phyloP scores from a whole-genome alignment of 2,888 invertebrate species.

The Temnothorax rugatulus region DNA sequence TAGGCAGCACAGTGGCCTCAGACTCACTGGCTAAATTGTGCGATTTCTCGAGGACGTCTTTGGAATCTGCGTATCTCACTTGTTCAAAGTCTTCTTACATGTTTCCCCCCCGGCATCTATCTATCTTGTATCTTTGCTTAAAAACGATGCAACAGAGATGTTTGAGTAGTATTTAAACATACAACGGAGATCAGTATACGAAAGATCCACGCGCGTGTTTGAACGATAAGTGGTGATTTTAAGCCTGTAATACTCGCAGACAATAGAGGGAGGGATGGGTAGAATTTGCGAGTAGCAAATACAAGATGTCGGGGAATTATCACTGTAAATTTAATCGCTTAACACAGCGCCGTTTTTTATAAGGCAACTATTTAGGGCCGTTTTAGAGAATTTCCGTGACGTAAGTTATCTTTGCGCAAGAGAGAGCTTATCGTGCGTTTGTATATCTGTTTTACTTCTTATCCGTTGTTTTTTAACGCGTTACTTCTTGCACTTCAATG shows the following conservation, averaged over 20 bases:
- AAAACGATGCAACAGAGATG: neutral
- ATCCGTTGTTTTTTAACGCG: constrained; percentile 23
- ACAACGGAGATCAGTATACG: neutral
- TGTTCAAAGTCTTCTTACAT: constrained; percentile 22
- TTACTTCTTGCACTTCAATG: neutral
- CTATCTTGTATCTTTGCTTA: neutral
- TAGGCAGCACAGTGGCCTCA: constrained; percentile 74
- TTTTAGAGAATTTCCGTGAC: constrained; percentile 75
- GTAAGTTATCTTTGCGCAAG: constrained; percentile 78
- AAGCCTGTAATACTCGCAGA: neutral
- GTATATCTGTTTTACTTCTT: constrained; percentile 49
- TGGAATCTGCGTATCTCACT: constrained; percentile 25
- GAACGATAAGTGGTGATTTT: constrained; percentile 7
- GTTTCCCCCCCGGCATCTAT: neutral
- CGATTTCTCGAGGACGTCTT: constrained; percentile 63
- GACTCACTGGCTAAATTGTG: constrained; percentile 75
- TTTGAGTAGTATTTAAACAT: too few species aligned
- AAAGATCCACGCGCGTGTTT: constrained; percentile 32
- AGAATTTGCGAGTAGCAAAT: constrained; percentile 71
- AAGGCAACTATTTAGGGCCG: constrained; percentile 72
- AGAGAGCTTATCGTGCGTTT: constrained; percentile 57
- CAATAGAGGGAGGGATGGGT: constrained; percentile 11
- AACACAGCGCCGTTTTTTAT: constrained; percentile 57
- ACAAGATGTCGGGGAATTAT: constrained; percentile 58
- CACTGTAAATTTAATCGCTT: constrained; percentile 63